These are phyloP conservation scores for Hoplias malabaricus DNA, from an alignment of 2,113 vertebrate genomes.

Conservation along the genomic window DNA sequence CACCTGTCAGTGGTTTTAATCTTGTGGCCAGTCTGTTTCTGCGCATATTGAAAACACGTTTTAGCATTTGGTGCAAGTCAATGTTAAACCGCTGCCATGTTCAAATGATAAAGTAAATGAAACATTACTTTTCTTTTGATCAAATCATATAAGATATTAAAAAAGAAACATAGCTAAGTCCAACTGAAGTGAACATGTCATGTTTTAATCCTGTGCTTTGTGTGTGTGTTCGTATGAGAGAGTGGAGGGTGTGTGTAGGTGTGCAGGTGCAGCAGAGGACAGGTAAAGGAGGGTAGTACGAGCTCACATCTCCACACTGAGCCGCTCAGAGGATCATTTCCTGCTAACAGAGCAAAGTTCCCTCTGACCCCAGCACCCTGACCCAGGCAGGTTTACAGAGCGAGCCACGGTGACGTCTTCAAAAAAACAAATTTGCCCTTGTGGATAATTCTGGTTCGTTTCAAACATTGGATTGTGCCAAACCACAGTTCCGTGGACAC, in stretches of 20 bases:
- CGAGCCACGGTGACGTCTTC: neutral
- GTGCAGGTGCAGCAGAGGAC: slow-evolving; percentile 13
- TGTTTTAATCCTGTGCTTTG: neutral
- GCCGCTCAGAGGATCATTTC: slow-evolving; percentile 30
- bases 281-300: neutral
- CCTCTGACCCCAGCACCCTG: neutral
- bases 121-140: too few species aligned
- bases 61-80: too few species aligned
- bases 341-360: slow-evolving; percentile 44
- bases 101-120: too few species aligned
- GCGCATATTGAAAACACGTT: too few species aligned
- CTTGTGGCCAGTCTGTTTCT: too few species aligned
- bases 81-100: too few species aligned
- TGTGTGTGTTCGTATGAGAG: neutral
- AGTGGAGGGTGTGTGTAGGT: neutral
- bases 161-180: neutral
- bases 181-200: neutral
- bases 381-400: slow-evolving; percentile 24
- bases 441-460: too few species aligned
- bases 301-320: neutral
- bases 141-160: neutral
- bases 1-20: too few species aligned
- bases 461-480: too few species aligned
- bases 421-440: neutral
- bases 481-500: too few species aligned